Conservation (phyloP, 2,113 vertebrate genomes). For the Melanostigma gelatinosum region DNA sequence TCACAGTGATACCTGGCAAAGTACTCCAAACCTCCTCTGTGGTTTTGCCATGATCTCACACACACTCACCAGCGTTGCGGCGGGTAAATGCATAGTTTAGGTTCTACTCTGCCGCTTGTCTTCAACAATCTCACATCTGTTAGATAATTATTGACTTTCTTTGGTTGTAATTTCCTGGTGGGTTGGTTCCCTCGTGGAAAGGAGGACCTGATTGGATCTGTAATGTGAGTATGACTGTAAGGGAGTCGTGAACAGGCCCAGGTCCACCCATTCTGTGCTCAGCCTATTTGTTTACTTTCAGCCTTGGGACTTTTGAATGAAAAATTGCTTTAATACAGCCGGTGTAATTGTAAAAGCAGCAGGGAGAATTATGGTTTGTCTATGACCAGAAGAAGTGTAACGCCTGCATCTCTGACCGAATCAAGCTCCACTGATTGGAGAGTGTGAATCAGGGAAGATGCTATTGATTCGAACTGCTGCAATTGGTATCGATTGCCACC, state of each 20-base stretch:
- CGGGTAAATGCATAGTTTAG: background rate
- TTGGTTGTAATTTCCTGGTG: conserved; percentile 63
- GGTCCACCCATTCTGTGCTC: conserved; percentile 34
- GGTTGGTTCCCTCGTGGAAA: conserved; percentile 3
- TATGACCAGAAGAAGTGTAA: conserved; percentile 36
- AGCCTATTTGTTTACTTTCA: conserved; percentile 36
- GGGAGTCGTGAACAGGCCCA: conserved; percentile 8
- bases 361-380: conserved; percentile 52
- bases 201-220: conserved; percentile 17
- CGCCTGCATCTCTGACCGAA: conserved; percentile 15
- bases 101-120: background rate
- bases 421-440: conserved; percentile 26
- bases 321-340: conserved; percentile 72
- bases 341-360: conserved; percentile 61
- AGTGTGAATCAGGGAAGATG: conserved; percentile 38
- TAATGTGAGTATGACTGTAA: conserved; percentile 41
- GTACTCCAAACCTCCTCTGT: too few species aligned
- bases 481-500: conserved; percentile 35
- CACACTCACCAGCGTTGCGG: too few species aligned
- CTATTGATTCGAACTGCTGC: conserved; percentile 55
- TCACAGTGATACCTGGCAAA: too few species aligned
- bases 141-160: conserved; percentile 64
- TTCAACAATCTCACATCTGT: conserved; percentile 36
- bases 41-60: too few species aligned
- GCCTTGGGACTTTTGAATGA: conserved; percentile 66